Conservation (phyloP, 1,140 invertebrate genomes). For the Drosophila ohnishii region DNA sequence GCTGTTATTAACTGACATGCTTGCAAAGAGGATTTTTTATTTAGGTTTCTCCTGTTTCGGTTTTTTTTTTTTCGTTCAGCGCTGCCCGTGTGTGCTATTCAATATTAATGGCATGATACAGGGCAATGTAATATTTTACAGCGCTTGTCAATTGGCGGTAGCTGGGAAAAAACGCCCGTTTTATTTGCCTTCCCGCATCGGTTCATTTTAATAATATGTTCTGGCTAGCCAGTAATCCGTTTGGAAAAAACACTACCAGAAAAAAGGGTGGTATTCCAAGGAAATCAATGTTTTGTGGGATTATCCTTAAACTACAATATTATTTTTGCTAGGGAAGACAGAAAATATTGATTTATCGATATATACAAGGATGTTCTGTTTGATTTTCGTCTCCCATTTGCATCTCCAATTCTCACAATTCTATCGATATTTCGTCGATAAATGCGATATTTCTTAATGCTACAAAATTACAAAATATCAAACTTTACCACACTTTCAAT, state of each 20-base stretch:
- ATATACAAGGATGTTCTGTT: too few species aligned
- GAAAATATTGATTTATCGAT: neutral
- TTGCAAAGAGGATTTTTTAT: slow-evolving; percentile 57
- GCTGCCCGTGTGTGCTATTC: slow-evolving; percentile 18
- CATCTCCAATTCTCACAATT: too few species aligned
- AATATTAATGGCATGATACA: slow-evolving; percentile 70
- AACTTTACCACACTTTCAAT: too few species aligned
- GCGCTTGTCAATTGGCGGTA: slow-evolving; percentile 16
- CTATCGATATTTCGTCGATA: too few species aligned
- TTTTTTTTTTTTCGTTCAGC: neutral
- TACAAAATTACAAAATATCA: too few species aligned
- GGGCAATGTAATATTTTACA: slow-evolving; percentile 51
- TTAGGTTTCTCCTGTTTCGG: slow-evolving; percentile 20
- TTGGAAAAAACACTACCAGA: neutral
- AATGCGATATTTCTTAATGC: too few species aligned
- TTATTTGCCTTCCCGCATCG: slow-evolving; percentile 19
- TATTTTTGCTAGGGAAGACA: neutral
- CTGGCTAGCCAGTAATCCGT: slow-evolving; percentile 8
- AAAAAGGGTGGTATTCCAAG: neutral
- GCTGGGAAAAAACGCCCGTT: slow-evolving; percentile 9
- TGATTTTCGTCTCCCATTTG: too few species aligned
- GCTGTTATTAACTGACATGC: slow-evolving; percentile 78
- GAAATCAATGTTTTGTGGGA: neutral
- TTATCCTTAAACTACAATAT: too few species aligned
- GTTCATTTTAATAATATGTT: slow-evolving; percentile 38